phyloP scores from a whole-genome alignment of 2,888 invertebrate genomes.

The Phortica okadai region DNA sequence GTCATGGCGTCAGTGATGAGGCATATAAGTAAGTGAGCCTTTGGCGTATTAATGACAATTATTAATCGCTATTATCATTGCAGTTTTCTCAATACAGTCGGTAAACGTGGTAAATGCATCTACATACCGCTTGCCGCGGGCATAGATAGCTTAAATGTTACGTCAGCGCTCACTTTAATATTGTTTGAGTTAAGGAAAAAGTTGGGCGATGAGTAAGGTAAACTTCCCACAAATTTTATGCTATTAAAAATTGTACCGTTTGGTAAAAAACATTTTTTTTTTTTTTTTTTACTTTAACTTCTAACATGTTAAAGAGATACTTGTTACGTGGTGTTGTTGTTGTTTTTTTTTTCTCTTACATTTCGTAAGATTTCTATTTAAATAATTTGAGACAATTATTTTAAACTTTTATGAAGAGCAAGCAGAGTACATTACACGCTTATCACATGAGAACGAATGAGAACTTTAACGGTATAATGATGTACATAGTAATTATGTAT shows the following conservation, averaged over 20 bases:
- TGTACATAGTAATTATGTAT: slow-evolving; percentile 13
- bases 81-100: slow-evolving; percentile 66
- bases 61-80: slow-evolving; percentile 25
- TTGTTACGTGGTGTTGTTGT: no score
- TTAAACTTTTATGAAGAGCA: slow-evolving; percentile 41
- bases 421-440: slow-evolving; percentile 46
- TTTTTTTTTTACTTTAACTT: no score
- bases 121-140: slow-evolving; percentile 87
- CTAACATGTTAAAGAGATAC: no score
- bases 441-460: slow-evolving; percentile 65
- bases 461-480: slow-evolving; percentile 26
- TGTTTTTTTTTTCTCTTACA: slow-evolving; percentile 1
- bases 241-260: neutral
- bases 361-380: slow-evolving; percentile 27
- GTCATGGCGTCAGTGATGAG: slow-evolving; percentile 87
- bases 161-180: slow-evolving; percentile 88
- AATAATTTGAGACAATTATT: slow-evolving; percentile 24
- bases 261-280: no score
- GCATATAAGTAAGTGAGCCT: slow-evolving; percentile 79
- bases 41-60: neutral
- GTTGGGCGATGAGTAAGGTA: slow-evolving; percentile 12
- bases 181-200: slow-evolving; percentile 82
- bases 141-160: slow-evolving; percentile 91
- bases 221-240: neutral
- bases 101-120: slow-evolving; percentile 78